These are phyloP conservation scores for Arnoldichthys spilopterus DNA, from an alignment of 2,797 vertebrate species.

Conservation along the genomic window DNA sequence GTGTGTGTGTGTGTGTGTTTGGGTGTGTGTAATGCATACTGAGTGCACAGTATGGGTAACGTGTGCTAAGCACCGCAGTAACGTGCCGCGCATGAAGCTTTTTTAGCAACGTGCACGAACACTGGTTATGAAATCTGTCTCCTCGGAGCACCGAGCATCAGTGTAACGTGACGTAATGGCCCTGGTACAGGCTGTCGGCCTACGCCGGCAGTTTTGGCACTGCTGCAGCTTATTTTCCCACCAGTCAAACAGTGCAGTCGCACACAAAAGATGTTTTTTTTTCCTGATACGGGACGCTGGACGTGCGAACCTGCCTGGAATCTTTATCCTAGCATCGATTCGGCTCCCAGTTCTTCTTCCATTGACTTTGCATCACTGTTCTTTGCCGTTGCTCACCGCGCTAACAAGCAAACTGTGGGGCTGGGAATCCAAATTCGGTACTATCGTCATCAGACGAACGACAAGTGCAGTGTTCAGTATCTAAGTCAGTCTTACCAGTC, in stretches of 20 bases:
- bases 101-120: conserved; percentile 2
- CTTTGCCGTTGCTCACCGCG: background rate
- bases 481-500: too few relatives aligned
- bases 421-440: conserved; percentile 24
- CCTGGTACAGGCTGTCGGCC: background rate
- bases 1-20: conserved; percentile 35
- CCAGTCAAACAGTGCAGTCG: background rate
- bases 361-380: conserved; percentile 31
- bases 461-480: too few relatives aligned
- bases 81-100: conserved; percentile 13
- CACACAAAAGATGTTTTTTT: conserved; percentile 17
- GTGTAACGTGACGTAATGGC: background rate
- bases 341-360: conserved; percentile 5
- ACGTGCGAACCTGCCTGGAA: conserved; percentile 11
- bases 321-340: conserved; percentile 17
- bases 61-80: conserved; percentile 27
- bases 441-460: too few relatives aligned
- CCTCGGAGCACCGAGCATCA: conserved; percentile 2
- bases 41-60: background rate
- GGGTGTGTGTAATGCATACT: background rate
- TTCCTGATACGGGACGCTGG: background rate
- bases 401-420: conserved; percentile 16
- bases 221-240: background rate
- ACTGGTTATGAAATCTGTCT: background rate
- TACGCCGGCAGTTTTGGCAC: background rate